Base-by-base conservation (phyloP, 2,888 invertebrate genomes). In the Drosophila hawaiiensis region DNA sequence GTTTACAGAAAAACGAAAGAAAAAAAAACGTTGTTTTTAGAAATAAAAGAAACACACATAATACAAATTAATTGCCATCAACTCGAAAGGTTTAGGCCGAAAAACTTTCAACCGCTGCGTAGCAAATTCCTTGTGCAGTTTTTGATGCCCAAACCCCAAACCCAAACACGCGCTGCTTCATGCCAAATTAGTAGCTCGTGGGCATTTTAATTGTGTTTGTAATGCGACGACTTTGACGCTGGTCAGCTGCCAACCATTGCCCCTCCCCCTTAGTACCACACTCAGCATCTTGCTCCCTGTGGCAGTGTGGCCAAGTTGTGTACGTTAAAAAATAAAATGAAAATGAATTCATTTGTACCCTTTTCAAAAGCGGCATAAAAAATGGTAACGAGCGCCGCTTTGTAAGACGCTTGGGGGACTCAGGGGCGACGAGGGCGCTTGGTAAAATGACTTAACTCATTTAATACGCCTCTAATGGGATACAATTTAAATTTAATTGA, bases 401-500 rank as follows among this genome's bases (percentile, higher is more conserved):
- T 76, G 73, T 71, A 70, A 70, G 76, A 68, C 56, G 79, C 56
- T 14, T 29, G 31, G 19, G 12, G 10, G 22, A 7, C 9, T 9
- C 4, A 1, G 35, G 16, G 28, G 19, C n/a, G 39, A 14, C 22
- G 4, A 22, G 47, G n/a, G 19, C 14, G 25, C 14, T 35, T 16
- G n/a, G 53, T 49, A 73, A 83, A 84, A 85, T 78, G 85, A 86
- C 87, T 89, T 87, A 88, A 89, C 87, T 82, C 89, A 85, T 88
- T 88, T 89, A 88, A 88, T 88, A 88, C 82, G 85, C 67, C 81
- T 89, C 89, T 89, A 89, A 89, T 85, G 88, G 88, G 90, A 82
- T 82, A 88, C 85, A 89, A 89, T 89, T 89, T 88, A 89, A 90
- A 89, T 89, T 89, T 89, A 89, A 89, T 89, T 89, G 88, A 89